Evolutionary conservation across 2,113 vertebrate genomes (phyloP), one percentile per base, ranked within the genome.

Genomic region (Hippopotamus amphibius): DNA sequence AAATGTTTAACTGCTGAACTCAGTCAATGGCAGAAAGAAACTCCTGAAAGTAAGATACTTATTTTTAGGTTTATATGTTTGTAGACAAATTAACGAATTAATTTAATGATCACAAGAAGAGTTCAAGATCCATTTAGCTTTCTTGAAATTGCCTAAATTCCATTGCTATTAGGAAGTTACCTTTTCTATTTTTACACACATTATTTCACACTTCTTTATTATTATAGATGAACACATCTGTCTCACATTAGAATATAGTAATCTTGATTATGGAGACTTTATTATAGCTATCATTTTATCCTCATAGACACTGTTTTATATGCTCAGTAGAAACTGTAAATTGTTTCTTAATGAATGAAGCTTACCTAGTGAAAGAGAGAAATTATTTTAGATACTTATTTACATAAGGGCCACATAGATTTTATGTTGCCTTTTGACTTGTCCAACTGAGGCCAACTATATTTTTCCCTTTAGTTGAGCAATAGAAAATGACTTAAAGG

Each of bases 21-120:
- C 63, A 80, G 0, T 76, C 96, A 98, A 1, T 98, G 98, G 98
- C 95, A 98, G 19, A 76, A 50, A 5, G 98, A 77, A 97, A 95
- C 11, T 79, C 98, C 98, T 90, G 98, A 99, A 96, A 0, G 99
- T 99, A 98, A 99, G 98, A 97, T 22, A 97, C 46, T 95, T 94
- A 79, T 69, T 93, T 93, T 71, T 88, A 59, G 55, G 13, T 88
- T 97, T 94, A 13, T 71, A 50, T 92, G 90, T 97, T 77, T 81
- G 17, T 93, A 57, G 46, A 69, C 57, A 74, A 61, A 88, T 63
- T 93, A 79, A 69, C 92, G 71, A 92, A 72, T 90, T 83, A 55
- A 97, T 90, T 94, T 94, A 90, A 55, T 93, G 48, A 80, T 77
- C 22, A n/a, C 14, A 94, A 77, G 63, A 95, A 81, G 63, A 96